These are phyloP conservation scores for Synergus laeviventris DNA, from an alignment of 2,888 invertebrate genomes.

Conservation along the genomic window DNA sequence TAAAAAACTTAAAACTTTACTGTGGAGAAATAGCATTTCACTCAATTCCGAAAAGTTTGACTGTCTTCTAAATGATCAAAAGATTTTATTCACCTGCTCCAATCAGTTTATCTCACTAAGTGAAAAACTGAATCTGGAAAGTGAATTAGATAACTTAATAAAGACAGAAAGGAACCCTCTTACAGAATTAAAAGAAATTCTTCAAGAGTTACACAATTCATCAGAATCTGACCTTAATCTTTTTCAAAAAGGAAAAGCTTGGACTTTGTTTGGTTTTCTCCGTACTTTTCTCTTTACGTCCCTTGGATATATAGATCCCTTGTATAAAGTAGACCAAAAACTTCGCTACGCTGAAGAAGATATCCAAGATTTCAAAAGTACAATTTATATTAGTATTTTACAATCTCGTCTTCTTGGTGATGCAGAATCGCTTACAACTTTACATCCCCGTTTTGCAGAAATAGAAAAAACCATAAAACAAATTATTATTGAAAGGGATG, in stretches of 20 bases:
- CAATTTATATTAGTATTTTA: slow-evolving; percentile 79
- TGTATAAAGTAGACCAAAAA: slow-evolving; percentile 86
- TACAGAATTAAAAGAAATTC: slow-evolving; percentile 49
- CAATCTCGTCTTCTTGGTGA: slow-evolving; percentile 76
- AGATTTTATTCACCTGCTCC: slow-evolving; percentile 57
- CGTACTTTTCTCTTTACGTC: slow-evolving; percentile 66
- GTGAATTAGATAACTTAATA: slow-evolving; percentile 41
- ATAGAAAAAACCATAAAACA: slow-evolving; percentile 53
- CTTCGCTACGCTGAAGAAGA: slow-evolving; percentile 84
- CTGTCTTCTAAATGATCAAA: slow-evolving; percentile 67
- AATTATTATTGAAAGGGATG: slow-evolving; percentile 51
- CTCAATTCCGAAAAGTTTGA: slow-evolving; percentile 76
- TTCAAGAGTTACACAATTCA: slow-evolving; percentile 44
- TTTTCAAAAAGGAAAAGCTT: slow-evolving; percentile 62
- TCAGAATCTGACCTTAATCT: slow-evolving; percentile 13
- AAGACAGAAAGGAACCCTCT: slow-evolving; percentile 47
- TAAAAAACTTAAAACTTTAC: slow-evolving; percentile 76
- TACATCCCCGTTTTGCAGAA: slow-evolving; percentile 58
- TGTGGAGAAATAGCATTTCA: slow-evolving; percentile 81
- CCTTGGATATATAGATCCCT: slow-evolving; percentile 84
- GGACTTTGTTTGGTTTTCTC: slow-evolving; percentile 69
- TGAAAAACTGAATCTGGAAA: slow-evolving; percentile 47
- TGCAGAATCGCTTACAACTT: slow-evolving; percentile 67
- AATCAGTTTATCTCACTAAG: slow-evolving; percentile 55
- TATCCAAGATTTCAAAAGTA: slow-evolving; percentile 79